Evolutionary conservation across 2,888 invertebrate species (phyloP).

Genomic region (Escarpia spicata): DNA sequence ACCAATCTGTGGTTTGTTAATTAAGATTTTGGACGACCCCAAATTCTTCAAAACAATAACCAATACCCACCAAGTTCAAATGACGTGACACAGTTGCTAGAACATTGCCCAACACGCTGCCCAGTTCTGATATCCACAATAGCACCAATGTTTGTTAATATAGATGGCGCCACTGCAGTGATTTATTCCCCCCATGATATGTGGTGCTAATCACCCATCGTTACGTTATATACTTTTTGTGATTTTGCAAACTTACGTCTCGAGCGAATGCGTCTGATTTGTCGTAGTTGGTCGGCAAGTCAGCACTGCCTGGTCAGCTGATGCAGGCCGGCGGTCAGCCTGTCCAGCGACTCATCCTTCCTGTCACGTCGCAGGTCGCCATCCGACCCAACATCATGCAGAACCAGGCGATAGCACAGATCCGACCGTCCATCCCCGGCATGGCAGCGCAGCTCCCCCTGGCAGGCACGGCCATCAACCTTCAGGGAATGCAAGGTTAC

Average conservation of each 20-base stretch:
- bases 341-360: constrained; percentile 59
- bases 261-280: neutral
- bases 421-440: constrained; percentile 60
- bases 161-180: too few relatives aligned
- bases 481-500: constrained; percentile 62
- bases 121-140: too few relatives aligned
- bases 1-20: too few relatives aligned
- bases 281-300: constrained; percentile 2
- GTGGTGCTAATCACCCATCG: too few relatives aligned
- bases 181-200: too few relatives aligned
- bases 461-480: constrained; percentile 25
- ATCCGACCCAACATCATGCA: constrained; percentile 38
- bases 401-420: constrained; percentile 53
- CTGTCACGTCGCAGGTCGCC: constrained; percentile 48
- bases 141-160: too few relatives aligned
- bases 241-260: neutral
- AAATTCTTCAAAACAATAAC: too few relatives aligned
- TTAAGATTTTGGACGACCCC: too few relatives aligned
- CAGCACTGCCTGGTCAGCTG: neutral
- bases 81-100: too few relatives aligned
- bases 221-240: too few relatives aligned
- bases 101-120: too few relatives aligned
- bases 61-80: too few relatives aligned
- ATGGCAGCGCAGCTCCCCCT: constrained; percentile 57
- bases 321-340: constrained; percentile 8